phyloP scores from a whole-genome alignment of 2,797 vertebrate genomes.

The Phoxinus dragarum region DNA sequence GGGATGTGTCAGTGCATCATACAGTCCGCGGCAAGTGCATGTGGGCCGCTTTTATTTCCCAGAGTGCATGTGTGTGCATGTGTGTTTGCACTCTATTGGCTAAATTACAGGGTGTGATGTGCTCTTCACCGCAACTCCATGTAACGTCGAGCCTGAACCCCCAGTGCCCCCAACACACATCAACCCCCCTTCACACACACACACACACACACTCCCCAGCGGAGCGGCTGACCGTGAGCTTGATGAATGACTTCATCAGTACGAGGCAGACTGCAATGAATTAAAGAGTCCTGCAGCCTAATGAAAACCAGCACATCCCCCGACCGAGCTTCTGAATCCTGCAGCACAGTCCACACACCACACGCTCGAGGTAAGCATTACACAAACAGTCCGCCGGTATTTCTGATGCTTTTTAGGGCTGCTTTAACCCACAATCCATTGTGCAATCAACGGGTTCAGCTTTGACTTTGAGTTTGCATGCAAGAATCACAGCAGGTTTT shows the following conservation, averaged over 20 bases:
- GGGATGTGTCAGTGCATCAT: slow-evolving; percentile 64
- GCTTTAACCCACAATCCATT: neutral
- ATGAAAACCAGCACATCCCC: slow-evolving; percentile 81
- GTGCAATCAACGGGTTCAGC: neutral
- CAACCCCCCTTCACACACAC: slow-evolving; percentile 56
- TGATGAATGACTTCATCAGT: slow-evolving; percentile 88
- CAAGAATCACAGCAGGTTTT: neutral
- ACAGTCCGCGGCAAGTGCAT: slow-evolving; percentile 58
- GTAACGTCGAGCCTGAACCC: slow-evolving; percentile 76
- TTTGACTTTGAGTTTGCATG: neutral
- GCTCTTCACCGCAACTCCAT: slow-evolving; percentile 72
- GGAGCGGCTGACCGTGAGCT: slow-evolving; percentile 65
- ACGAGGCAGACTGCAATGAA: slow-evolving; percentile 74
- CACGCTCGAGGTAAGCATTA: neutral
- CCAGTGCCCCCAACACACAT: slow-evolving; percentile 59
- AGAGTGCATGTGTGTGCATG: slow-evolving; percentile 57
- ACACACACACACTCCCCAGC: slow-evolving; percentile 45
- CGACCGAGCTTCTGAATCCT: slow-evolving; percentile 57
- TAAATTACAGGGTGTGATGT: slow-evolving; percentile 84
- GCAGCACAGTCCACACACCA: neutral
- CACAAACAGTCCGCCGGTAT: neutral
- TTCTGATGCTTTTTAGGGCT: neutral
- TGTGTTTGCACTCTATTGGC: slow-evolving; percentile 68
- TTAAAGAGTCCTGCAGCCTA: slow-evolving; percentile 80
- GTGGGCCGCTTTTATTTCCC: slow-evolving; percentile 57